phyloP scores from a whole-genome alignment of 2,113 vertebrate species.

The Gallinago undulata region DNA sequence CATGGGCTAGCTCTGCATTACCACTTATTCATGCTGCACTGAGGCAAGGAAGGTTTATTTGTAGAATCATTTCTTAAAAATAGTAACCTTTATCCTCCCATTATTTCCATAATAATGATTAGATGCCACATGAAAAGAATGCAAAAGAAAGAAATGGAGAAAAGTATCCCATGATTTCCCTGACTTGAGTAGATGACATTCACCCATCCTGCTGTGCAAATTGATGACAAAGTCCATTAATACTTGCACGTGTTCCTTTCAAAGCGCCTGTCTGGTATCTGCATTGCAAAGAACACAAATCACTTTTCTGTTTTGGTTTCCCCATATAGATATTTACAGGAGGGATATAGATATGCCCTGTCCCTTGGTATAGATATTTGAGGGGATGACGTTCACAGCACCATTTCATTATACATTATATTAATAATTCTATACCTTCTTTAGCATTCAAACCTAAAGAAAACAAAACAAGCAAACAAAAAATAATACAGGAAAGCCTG shows the following conservation, averaged over 20 bases:
- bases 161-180: not conserved
- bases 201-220: not conserved
- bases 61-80: not conserved
- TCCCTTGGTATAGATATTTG: not conserved
- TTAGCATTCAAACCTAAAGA: not conserved
- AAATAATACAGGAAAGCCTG: not conserved
- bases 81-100: not conserved
- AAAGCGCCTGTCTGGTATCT: not conserved
- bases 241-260: not conserved
- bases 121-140: not conserved
- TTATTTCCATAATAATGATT: not conserved
- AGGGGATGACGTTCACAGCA: not conserved
- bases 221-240: not conserved
- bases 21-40: not conserved
- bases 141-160: not conserved
- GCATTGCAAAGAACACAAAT: not conserved
- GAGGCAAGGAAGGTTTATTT: not conserved
- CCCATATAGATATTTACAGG: not conserved
- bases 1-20: rapidly evolving
- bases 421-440: not conserved
- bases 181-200: not conserved
- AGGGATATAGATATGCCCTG: too few species aligned
- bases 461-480: not conserved
- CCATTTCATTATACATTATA: not conserved
- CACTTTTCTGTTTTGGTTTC: not conserved